A percentile compares a stretch with the other conserved stretches of the same genome.
These are phyloP conservation scores for Beaufortia kweichowensis DNA, from an alignment of 2,113 vertebrate species.

Conservation along the genomic window DNA sequence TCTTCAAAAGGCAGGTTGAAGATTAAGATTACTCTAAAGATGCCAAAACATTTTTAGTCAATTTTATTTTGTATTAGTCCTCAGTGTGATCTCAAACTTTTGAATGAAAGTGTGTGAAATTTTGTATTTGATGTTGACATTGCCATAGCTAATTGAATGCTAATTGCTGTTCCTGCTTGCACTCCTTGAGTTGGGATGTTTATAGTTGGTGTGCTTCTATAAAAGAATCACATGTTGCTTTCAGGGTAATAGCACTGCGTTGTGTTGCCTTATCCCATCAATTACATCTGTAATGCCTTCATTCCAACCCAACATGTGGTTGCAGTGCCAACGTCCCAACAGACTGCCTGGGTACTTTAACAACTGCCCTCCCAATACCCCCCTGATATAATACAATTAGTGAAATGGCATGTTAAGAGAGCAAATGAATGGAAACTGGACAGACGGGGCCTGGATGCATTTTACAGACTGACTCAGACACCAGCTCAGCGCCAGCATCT, in stretches of 20 bases:
- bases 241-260: constrained; percentile 38
- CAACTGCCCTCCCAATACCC: constrained; percentile 1
- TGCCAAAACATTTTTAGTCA: too few relatives aligned
- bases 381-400: constrained; percentile 1
- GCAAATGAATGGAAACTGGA: constrained; percentile 51
- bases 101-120: neutral
- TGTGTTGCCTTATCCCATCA: constrained; percentile 21
- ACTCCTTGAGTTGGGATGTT: constrained; percentile 71
- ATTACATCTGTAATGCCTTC: constrained; percentile 49
- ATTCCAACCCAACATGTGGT: constrained; percentile 27
- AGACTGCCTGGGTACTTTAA: constrained; percentile 42
- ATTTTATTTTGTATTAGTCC: too few relatives aligned
- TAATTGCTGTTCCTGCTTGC: constrained; percentile 68
- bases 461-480: constrained; percentile 51
- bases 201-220: constrained; percentile 58
- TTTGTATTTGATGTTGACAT: neutral
- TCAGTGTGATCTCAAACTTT: too few relatives aligned
- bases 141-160: constrained; percentile 29
- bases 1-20: too few relatives aligned
- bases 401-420: constrained; percentile 38
- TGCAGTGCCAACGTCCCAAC: constrained; percentile 28
- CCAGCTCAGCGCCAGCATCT: constrained; percentile 37
- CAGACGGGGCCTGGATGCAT: constrained; percentile 51
- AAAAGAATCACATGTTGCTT: constrained; percentile 45
- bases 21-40: too few relatives aligned